Base-by-base conservation (phyloP, 2,113 vertebrate species). In the Cisticola juncidis region DNA sequence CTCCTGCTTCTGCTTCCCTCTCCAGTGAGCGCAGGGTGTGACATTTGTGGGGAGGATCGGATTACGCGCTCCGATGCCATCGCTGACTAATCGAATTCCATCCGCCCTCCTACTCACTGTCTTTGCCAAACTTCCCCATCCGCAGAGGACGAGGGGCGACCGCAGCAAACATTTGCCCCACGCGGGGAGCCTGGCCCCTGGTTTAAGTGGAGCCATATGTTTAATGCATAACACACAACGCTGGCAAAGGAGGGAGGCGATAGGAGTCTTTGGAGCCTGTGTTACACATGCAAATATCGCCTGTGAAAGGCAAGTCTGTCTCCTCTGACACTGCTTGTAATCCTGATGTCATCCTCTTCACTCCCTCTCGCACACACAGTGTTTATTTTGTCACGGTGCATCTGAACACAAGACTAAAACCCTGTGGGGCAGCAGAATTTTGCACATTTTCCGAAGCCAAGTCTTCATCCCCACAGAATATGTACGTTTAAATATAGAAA, bases 331-430 rank as follows among this genome's bases (percentile, higher is more conserved):
- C 82, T 81, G 56, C 80, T 92, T 83, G 76, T 96, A 96, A 96
- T 96, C 93, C 94, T 93, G 92, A 96, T 96, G 94, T 94, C 93
- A 96, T 93, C 90, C 87, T 90, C 87, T 62, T 83, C 74, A 4
- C 90, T 93, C 90, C 58, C 79, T 81, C 88, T 90, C 12, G 0
- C 47, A 2, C 92, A 86, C 93, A 60, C 54, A 38, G 47, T 88
- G 95, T 45, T 90, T 92, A 45, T 94, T 95, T 96, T 95, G 90
- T 94, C 94, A 90, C 12, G 24, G 87, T 88, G 87, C 69, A 79
- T 77, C 85, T 66, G 57, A 93, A 70, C 70, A 68, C 71, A 56
- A 64, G 82, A 90, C 71, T 92, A 90, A 94, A 94, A 88, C 53
- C 36, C 1, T 64, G 79, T 35, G 65, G 79, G 92, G 68, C 56